phyloP scores from a whole-genome alignment of 2,113 vertebrate genomes.

The Eleginops maclovinus region DNA sequence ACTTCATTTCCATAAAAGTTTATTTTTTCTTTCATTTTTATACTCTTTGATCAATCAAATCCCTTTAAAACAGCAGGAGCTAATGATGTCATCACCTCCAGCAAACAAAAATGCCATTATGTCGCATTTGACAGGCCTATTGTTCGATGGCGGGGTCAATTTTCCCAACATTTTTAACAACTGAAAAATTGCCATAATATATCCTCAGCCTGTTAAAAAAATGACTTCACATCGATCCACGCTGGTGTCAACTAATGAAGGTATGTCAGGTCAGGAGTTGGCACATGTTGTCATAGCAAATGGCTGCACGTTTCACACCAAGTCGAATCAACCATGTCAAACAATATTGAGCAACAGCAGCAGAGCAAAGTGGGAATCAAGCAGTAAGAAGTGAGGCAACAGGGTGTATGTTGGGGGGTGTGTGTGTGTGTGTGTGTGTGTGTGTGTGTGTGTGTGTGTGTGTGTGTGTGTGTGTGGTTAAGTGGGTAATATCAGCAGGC shows the following conservation, averaged over 20 bases:
- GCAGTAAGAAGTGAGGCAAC: background rate
- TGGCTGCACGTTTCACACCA: background rate
- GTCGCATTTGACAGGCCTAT: background rate
- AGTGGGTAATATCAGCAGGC: slow-evolving; percentile 14
- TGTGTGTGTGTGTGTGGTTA: slow-evolving; percentile 2
- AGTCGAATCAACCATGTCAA: slow-evolving; percentile 7
- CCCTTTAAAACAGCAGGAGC: background rate
- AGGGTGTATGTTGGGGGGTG: slow-evolving; percentile 11
- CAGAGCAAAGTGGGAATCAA: slow-evolving; percentile 28
- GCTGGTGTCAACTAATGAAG: slow-evolving; percentile 1
- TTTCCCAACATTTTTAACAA: slow-evolving; percentile 2
- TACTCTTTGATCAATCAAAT: background rate
- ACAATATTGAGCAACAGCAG: slow-evolving; percentile 2
- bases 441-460: slow-evolving; percentile 12
- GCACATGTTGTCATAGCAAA: slow-evolving; percentile 10
- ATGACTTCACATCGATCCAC: background rate
- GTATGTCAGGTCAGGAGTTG: background rate
- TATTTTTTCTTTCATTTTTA: background rate
- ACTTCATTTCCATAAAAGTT: background rate
- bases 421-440: background rate
- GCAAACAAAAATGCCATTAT: background rate
- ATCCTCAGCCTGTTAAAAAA: background rate
- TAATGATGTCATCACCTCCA: background rate
- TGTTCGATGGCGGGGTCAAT: background rate
- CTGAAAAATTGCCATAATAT: background rate